Base-by-base conservation (phyloP, 2,113 vertebrate genomes). In the Opisthocomus hoazin region DNA sequence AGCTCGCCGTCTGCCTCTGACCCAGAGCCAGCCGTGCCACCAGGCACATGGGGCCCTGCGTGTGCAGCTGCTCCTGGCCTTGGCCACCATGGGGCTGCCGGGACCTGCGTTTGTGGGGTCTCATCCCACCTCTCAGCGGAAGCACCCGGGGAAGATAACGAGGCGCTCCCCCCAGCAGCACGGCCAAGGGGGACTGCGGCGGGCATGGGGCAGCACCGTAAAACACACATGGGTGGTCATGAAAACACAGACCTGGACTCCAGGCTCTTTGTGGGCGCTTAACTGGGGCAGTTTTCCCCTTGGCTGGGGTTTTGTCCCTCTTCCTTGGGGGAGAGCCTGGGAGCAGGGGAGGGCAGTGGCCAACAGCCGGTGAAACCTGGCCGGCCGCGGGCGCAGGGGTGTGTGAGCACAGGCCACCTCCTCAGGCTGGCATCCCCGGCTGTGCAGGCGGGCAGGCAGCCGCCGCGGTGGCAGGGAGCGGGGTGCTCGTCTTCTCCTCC, bases 351-450 rank as follows among this genome's bases (percentile, higher is more conserved):
- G 11, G 18, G 45, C 8, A 46, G 20, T n/a, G 51, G 45, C 8
- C 30, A 58, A 57, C 66, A 78, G 36, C 26, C 4, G 8, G 24
- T 23, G 78, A 54, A 23, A 74, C 12, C 7, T 37, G 20, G 26
- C 53, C 2, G 2, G 9, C 21, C 1, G 0, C 0, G 5, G 65
- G 32, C 53, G 37, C 16, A 23, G 14, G 12, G 22, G 7, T 39
- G 24, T 60, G 68, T 63, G 21, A 30, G 3, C 3, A 2, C 50
- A 24, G 54, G 37, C 23, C 5, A 4, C 30, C 69, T 29, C 45
- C 15, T 69, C 37, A 45, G 63, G 36, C 23, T 8, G 1, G 29
- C 1, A 0, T 18, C 19, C 50, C n/a, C 0, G 0, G 56, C 41
- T 7, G 10, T 2, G 17, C 45, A 10, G 54, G 61, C 22, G 27